Evolutionary conservation across 2,113 vertebrate genomes (phyloP).

Genomic region (Meles meles): DNA sequence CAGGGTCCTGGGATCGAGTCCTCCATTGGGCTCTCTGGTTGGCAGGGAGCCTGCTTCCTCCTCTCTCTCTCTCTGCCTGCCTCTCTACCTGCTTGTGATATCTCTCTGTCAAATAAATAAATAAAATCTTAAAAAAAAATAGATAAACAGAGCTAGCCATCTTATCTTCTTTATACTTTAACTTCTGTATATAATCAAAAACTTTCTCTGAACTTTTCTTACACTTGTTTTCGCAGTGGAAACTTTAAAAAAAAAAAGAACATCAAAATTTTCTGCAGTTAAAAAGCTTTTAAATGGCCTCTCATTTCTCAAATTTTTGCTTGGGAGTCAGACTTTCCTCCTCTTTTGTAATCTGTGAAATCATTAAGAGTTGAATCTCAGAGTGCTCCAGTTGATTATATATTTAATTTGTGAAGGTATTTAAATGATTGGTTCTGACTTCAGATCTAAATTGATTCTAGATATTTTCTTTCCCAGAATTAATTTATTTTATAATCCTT

Average conservation of each 20-base stretch:
- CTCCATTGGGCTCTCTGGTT: too few species aligned
- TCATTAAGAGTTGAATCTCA: not conserved
- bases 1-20: too few species aligned
- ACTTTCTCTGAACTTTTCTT: not conserved
- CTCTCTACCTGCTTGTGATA: too few species aligned
- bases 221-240: not conserved
- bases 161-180: not conserved
- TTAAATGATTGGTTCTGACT: not conserved
- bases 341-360: not conserved
- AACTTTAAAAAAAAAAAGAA: not conserved
- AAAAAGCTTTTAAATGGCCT: not conserved
- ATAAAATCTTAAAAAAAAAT: not conserved
- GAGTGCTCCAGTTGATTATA: not conserved
- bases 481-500: not conserved
- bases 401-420: constrained; percentile 16
- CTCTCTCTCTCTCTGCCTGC: too few species aligned
- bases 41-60: too few species aligned
- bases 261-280: not conserved
- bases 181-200: not conserved
- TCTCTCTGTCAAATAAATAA: too few species aligned
- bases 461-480: not conserved
- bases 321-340: not conserved
- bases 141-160: not conserved
- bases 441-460: not conserved
- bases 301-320: not conserved